Evolutionary conservation across 2,113 vertebrate genomes (phyloP), one percentile per base, ranked within the genome.

Genomic region (Pelmatolapia mariae): DNA sequence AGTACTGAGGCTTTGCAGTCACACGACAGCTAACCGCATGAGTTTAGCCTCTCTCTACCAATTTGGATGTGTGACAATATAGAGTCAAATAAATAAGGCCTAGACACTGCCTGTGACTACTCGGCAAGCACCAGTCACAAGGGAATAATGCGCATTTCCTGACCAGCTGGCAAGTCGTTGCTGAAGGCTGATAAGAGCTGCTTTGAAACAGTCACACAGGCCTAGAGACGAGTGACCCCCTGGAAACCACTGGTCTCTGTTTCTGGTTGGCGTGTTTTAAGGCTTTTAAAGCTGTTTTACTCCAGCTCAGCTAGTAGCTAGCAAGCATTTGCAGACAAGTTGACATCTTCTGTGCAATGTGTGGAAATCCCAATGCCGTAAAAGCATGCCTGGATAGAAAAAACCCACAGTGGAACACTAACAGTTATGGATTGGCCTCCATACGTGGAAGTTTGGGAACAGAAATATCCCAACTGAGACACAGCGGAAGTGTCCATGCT

Each of bases 381-480:
- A 68, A 68, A 68, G 63, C 63, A 22, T 9, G 36, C 7, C 36
- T 68, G 36, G 36, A 40, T 40, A 68, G 63, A 24, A 68, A 57
- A 16, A 2, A 0, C 0, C 2, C n/a, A 40, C 63, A 68, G 19
- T 68, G 36, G 33, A 40, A 15, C 36, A 40, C 36, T 40, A 22
- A 15, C 12, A 15, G 36, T 24, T 22, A 40, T 68, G 0, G 63
- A 68, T 40, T 68, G 36, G 36, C 63, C 33, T 68, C 36, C 63
- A 78, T 78, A 50, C 4, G 10, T 50, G 43, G 26, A 78, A 78
- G 24, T 50, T 6, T 53, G 15, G 16, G 26, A 31, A 76, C 43
- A 76, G 15, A 50, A 29, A 45, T 50, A 78, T 31, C 43, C 71
- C 71, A 76, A 19, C 26, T 50, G 43, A 78, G 24, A 78, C 24